Evolutionary conservation across 1,140 invertebrate species (phyloP).

Genomic region (Dermatophagoides farinae): DNA sequence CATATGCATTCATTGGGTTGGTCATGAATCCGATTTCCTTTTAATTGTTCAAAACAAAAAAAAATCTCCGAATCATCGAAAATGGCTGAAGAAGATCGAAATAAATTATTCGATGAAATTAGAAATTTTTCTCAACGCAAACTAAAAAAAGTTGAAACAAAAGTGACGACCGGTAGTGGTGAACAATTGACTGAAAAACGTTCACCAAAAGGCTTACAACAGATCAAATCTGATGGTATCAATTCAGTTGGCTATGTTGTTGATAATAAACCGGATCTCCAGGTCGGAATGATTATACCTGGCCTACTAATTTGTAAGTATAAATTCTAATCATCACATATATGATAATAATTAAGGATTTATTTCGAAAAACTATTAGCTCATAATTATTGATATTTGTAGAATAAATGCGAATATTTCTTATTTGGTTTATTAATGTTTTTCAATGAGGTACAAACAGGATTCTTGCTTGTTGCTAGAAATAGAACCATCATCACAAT

Average conservation of each 20-base stretch:
- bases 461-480: background rate
- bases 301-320: slow-evolving; percentile 16
- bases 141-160: slow-evolving; percentile 16
- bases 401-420: background rate
- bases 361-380: background rate
- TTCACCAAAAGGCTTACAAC: slow-evolving; percentile 13
- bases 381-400: background rate
- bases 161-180: slow-evolving; percentile 13
- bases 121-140: slow-evolving; percentile 16
- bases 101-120: slow-evolving; percentile 15
- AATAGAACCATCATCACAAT: no score
- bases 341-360: background rate
- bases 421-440: background rate
- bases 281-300: slow-evolving; percentile 15
- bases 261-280: slow-evolving; percentile 15
- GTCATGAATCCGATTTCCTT: background rate
- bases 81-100: slow-evolving; percentile 12
- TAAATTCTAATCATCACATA: background rate
- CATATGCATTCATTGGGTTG: no score
- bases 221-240: background rate
- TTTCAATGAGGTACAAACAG: background rate
- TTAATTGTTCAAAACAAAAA: background rate
- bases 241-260: slow-evolving; percentile 9
- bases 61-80: background rate
- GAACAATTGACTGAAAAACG: slow-evolving; percentile 15